A percentile compares a stretch with the other conserved stretches of the same genome.
Conservation (phyloP, 2,888 invertebrate genomes). For the Galerucella nymphaeae region DNA sequence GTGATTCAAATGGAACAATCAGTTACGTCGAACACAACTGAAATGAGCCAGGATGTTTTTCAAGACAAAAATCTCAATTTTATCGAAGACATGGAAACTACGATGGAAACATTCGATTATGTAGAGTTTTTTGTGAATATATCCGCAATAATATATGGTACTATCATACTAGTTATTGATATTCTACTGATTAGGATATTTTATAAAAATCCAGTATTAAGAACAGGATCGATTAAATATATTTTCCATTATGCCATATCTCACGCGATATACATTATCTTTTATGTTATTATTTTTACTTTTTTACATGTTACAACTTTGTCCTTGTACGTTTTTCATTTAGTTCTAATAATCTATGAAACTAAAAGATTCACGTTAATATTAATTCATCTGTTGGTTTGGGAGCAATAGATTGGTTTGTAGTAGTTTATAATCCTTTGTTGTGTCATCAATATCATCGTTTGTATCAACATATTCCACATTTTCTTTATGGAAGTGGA, state of each 20-base stretch:
- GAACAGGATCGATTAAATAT: slow-evolving; percentile 15
- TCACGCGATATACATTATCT: slow-evolving; percentile 1
- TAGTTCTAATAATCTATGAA: too few relatives aligned
- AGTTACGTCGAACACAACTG: too few relatives aligned
- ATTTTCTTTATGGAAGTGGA: slow-evolving; percentile 7
- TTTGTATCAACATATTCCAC: background rate
- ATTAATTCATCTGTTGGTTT: background rate
- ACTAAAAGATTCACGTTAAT: too few relatives aligned
- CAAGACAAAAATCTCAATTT: slow-evolving; percentile 12
- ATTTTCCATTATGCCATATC: slow-evolving; percentile 20
- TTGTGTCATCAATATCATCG: background rate
- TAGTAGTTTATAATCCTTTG: background rate
- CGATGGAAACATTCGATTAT: background rate
- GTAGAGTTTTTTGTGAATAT: background rate
- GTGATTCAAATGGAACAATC: too few relatives aligned
- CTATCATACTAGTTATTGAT: too few relatives aligned
- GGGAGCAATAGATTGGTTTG: slow-evolving; percentile 16
- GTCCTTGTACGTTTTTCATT: background rate
- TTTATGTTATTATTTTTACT: background rate
- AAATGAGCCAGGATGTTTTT: background rate
- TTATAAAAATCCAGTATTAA: slow-evolving; percentile 5
- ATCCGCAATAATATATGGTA: too few relatives aligned
- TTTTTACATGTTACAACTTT: background rate
- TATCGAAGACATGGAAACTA: slow-evolving; percentile 24
- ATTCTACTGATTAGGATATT: too few relatives aligned